phyloP scores from a whole-genome alignment of 1,140 invertebrate species.

The Eurosta solidaginis region DNA sequence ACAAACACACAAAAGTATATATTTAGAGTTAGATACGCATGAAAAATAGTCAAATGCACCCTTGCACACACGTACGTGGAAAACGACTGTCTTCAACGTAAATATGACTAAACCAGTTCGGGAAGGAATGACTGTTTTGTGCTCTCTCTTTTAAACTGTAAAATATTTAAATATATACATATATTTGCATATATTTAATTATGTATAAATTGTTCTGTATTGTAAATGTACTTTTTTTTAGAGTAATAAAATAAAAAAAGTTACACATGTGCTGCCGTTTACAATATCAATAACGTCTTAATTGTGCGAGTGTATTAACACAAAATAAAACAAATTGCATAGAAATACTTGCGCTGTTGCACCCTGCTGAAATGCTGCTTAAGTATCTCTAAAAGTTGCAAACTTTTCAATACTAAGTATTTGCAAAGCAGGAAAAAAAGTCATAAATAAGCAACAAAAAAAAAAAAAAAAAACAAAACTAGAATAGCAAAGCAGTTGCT shows the following conservation, averaged over 20 bases:
- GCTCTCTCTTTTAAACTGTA: background rate
- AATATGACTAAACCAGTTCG: no score
- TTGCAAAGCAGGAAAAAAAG: background rate
- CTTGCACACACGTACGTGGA: no score
- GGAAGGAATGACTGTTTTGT: background rate
- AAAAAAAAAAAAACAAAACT: background rate
- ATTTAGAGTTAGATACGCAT: no score
- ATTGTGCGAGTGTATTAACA: background rate
- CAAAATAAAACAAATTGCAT: no score
- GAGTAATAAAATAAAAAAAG: background rate
- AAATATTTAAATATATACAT: background rate
- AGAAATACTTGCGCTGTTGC: no score
- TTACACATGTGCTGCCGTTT: background rate
- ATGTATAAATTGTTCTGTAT: background rate
- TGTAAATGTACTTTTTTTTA: conserved; percentile 1
- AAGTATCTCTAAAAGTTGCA: no score
- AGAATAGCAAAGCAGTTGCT: conserved; percentile 4
- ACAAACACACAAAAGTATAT: no score
- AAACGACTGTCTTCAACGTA: no score
- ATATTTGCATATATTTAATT: background rate
- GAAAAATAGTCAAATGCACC: no score
- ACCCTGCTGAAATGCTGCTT: no score
- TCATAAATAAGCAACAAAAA: background rate
- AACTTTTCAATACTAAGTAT: no score
- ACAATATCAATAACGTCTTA: background rate